phyloP scores from a whole-genome alignment of 2,888 invertebrate species.

The Pachycephus smyrnensis region DNA sequence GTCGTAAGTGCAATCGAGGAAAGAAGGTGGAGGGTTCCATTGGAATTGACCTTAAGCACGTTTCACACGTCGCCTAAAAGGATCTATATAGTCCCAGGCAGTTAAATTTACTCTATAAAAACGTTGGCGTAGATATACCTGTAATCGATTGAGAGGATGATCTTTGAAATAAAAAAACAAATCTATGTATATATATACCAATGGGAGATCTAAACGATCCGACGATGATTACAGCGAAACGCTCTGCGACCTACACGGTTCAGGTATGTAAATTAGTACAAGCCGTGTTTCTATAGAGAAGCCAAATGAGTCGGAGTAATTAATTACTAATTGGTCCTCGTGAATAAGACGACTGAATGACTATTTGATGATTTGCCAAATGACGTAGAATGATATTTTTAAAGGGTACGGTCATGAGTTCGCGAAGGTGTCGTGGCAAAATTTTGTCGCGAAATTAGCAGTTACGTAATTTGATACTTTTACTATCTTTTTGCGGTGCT shows the following conservation, averaged over 20 bases:
- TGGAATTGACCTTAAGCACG: neutral
- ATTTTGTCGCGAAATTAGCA: neutral
- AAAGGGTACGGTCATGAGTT: neutral
- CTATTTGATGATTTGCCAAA: neutral
- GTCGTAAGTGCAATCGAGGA: conserved; percentile 24
- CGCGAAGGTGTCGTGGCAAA: too few relatives aligned
- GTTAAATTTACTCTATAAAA: neutral
- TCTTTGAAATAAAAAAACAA: neutral
- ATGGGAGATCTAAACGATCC: neutral
- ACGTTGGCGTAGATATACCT: neutral
- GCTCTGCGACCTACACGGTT: neutral
- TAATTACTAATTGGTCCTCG: neutral
- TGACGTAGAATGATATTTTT: neutral
- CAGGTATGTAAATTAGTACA: neutral
- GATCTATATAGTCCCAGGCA: neutral
- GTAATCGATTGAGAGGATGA: neutral
- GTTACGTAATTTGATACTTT: too few relatives aligned
- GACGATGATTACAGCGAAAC: neutral
- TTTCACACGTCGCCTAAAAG: neutral
- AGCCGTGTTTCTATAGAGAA: neutral
- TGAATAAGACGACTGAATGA: neutral
- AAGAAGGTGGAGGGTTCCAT: conserved; percentile 24
- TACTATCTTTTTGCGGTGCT: too few relatives aligned
- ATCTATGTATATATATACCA: neutral
- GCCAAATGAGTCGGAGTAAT: neutral